Evolutionary conservation across 1,140 invertebrate genomes (phyloP), one percentile per base, ranked within the genome.

Genomic region (Meloidogyne exigua): DNA sequence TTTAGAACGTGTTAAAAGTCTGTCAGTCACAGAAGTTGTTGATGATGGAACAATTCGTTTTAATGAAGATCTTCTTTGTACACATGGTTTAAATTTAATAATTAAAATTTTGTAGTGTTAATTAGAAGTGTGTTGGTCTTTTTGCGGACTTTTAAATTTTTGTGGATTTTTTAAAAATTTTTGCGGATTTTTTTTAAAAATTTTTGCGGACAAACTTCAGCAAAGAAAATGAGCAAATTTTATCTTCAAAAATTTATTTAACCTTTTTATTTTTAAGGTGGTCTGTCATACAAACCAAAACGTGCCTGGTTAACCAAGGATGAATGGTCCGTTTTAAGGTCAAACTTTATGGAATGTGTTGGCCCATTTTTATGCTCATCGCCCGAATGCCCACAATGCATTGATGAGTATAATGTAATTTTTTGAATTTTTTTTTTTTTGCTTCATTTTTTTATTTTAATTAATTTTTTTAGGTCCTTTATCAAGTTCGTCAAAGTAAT

Each of bases 31-130:
- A 11, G 36, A 57, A 23, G 21, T 23, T n/a, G 5, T 21, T 32
- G 26, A 36, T n/a, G 57, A 28, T 5, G 32, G 21, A 32, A 21
- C 18, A 15, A 36, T 80, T 25, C 18, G 26, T n/a, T 80, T 78
- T 76, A 78, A 78, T 49, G 65, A 68, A 28, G 78, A 78, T 21
- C 77, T 78, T n/a, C 10, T 79, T 10, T 78, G 76, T 23, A 26
- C 7, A 36, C 76, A 78, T 68, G 76, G 76, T 36, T 64, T 73
- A 68, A 25, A 39, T 39, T 39, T 9, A 39, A 9, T 39, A 9
- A 39, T 9, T 9, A 39, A 39, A 39, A 32, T 32, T 32, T 32
- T 32, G 2, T 32, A n/a, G n/a, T n/a, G n/a, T 32, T 32, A 32
- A 3, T 32, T 32, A 32, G 2, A 7, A 32, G 28, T n/a, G 28